Percentiles rank a stretch among this genome's conserved stretches.
Evolutionary conservation across 2,888 invertebrate species (phyloP).

Genomic region (Drosophila austrosaltans): DNA sequence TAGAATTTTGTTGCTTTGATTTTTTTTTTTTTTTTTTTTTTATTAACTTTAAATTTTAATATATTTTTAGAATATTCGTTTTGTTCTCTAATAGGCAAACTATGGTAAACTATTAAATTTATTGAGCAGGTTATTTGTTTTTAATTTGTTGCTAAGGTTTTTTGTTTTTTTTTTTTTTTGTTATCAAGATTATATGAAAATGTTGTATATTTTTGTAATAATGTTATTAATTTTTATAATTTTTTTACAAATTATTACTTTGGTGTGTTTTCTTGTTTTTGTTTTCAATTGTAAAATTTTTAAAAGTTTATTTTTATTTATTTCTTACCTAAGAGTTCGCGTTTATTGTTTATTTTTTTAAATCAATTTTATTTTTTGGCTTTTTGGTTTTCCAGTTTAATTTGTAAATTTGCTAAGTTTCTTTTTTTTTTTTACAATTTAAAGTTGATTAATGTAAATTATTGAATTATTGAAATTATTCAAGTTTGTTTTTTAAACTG

Average conservation of each 20-base stretch:
- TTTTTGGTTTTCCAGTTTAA: background rate
- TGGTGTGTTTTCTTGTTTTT: background rate
- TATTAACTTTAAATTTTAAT: background rate
- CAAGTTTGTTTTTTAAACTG: background rate
- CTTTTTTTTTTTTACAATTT: background rate
- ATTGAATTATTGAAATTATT: background rate
- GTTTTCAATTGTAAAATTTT: background rate
- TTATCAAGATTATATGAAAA: background rate
- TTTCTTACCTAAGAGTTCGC: background rate
- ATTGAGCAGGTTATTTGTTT: background rate
- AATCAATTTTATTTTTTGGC: background rate
- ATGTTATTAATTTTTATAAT: background rate
- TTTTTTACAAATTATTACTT: background rate
- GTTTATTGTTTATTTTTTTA: background rate
- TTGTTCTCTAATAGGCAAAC: background rate
- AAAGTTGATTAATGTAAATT: slow-evolving; percentile 3
- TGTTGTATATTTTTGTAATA: background rate
- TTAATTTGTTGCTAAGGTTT: slow-evolving; percentile 8
- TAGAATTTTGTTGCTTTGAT: background rate
- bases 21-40: background rate
- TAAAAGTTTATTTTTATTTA: background rate
- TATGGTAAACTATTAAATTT: background rate
- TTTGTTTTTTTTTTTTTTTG: no score
- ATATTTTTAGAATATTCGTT: background rate
- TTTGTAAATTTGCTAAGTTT: background rate